Base-by-base conservation (phyloP, 2,888 invertebrate genomes). In the Hyposoter didymator region DNA sequence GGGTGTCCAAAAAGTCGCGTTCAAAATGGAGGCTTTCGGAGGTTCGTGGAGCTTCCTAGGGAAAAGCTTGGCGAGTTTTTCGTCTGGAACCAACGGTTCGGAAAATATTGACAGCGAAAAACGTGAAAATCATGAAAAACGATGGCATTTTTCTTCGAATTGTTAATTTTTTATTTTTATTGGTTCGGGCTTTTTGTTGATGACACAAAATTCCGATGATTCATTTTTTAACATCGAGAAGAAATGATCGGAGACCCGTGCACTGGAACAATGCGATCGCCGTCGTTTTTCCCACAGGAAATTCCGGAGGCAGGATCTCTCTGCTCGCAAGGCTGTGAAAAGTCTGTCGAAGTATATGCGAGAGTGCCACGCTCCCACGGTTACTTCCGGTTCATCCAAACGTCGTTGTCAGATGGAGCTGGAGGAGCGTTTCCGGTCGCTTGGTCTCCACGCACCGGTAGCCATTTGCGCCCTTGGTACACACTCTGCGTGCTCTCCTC, bases 301-400 rank as follows among this genome's bases (percentile, higher is more conserved):
- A 85, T 70, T 66, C 75, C 55, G 28, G 52, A 76, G 78, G 59
- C 28, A 59, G 55, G 17, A 66, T 82, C 55, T 73, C 72, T 75
- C 84, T 70, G 78, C 39, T 14, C 47, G 49, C 39, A 22, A 70
- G 45, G 69, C 55, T 59, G 45, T 59, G 45, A 78, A 79, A 72
- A 84, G 87, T 85, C 78, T 89, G 89, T 90, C 86, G 87, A 87
- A 84, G 87, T 84, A 87, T 85, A 85, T 87, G 55, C 87, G 47
- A 62, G 83, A 84, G 62, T 78, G 78, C 39, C 69, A 82, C 81
- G 87, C 80, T 90, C 89, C 90, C 89, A 90, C 90, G 90, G 82
- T 70, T 84, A 87, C 89, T 90, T 91, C 90, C 90, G 90, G 89
- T 88, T 85, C 84, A 66, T 72, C 75, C 52, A 47, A 79, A 72